Conservation (phyloP, 2,888 invertebrate genomes). For the Amblyjoppa fuscipennis region DNA sequence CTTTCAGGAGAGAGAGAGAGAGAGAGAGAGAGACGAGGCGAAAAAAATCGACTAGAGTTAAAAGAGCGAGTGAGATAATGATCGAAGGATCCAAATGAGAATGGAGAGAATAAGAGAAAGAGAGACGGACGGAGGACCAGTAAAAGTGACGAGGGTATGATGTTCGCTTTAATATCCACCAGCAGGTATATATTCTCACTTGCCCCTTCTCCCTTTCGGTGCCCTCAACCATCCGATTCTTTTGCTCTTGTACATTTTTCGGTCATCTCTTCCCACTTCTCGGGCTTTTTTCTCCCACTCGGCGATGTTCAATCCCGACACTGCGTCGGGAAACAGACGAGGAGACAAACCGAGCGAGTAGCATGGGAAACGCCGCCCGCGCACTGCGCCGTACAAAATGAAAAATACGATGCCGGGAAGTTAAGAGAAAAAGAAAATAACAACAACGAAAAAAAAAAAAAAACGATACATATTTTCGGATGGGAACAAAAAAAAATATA, state of each 20-base stretch:
- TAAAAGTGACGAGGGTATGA: constrained; percentile 84
- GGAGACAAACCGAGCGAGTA: constrained; percentile 48
- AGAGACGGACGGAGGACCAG: constrained; percentile 72
- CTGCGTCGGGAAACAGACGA: constrained; percentile 22
- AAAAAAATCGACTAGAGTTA: constrained; percentile 60
- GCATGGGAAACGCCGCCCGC: constrained; percentile 60
- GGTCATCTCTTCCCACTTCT: constrained; percentile 29
- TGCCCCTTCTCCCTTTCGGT: constrained; percentile 66
- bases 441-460: neutral
- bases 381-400: constrained; percentile 48
- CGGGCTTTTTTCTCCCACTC: constrained; percentile 54
- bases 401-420: constrained; percentile 17
- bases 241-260: constrained; percentile 43
- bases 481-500: neutral
- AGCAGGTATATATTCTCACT: constrained; percentile 82
- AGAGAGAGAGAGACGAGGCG: constrained; percentile 47
- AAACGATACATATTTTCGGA: neutral
- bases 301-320: constrained; percentile 1
- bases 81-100: constrained; percentile 47
- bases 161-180: constrained; percentile 84
- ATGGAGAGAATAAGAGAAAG: constrained; percentile 63
- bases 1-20: constrained; percentile 64
- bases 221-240: constrained; percentile 52
- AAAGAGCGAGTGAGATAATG: constrained; percentile 69
- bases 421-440: neutral